These are phyloP conservation scores for Gulo gulo DNA, from an alignment of 2,113 vertebrate genomes.

Conservation along the genomic window DNA sequence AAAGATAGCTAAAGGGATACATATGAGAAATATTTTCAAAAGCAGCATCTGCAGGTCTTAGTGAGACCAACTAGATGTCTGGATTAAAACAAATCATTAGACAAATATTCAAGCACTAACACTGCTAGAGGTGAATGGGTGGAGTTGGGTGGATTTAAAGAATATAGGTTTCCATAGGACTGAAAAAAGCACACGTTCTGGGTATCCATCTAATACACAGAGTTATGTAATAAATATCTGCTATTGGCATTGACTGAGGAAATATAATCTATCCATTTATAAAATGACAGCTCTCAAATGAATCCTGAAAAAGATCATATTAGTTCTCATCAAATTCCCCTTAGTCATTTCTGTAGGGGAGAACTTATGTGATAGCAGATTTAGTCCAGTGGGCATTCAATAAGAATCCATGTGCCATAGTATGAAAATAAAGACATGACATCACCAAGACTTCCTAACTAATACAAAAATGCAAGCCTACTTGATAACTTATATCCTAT, in stretches of 20 bases:
- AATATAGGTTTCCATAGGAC: not conserved
- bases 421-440: slow-evolving; percentile 32
- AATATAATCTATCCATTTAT: not conserved
- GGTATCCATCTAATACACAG: not conserved
- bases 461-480: slow-evolving; percentile 19
- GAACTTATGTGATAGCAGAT: not conserved
- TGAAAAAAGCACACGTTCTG: not conserved
- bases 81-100: not conserved
- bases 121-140: not conserved
- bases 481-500: not conserved
- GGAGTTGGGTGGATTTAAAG: not conserved
- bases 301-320: slow-evolving; percentile 9
- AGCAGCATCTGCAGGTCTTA: not conserved
- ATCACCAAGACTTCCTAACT: slow-evolving; percentile 12
- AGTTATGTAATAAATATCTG: slow-evolving; percentile 41
- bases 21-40: slow-evolving; percentile 12
- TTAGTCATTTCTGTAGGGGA: slow-evolving; percentile 23
- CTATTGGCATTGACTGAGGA: not conserved
- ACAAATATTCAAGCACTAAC: not conserved
- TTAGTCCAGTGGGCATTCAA: not conserved
- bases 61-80: not conserved
- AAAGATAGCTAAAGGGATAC: not conserved
- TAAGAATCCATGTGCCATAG: not conserved
- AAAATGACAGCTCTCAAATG: slow-evolving; percentile 35
- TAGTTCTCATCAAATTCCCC: slow-evolving; percentile 7